Evolutionary conservation across 2,888 invertebrate species (phyloP), one percentile per base, ranked within the genome.

Genomic region (Netelia inedita): DNA sequence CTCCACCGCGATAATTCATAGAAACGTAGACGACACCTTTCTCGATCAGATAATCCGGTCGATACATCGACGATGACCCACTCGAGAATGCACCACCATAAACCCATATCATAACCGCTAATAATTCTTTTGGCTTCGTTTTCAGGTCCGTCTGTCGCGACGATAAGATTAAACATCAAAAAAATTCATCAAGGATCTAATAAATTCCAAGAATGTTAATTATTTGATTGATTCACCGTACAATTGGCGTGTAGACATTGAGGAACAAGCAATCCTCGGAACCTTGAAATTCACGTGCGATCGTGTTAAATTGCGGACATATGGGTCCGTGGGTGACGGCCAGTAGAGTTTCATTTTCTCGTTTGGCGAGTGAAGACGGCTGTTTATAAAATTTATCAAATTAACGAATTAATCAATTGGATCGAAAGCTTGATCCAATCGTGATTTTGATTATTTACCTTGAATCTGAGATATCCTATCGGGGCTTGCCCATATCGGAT

Each of bases 401-500:
- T 35, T 35, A 35, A 35, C 6, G 1, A 3, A 8, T 35, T 6
- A 35, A 35, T 35, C 6, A 6, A 35, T 35, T 6, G 8, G 14
- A 46, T 1, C 3, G 14, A 14, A 46, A 14, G 14, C 11, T 46
- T 0, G 1, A 10, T 14, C 3, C 0, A 11, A 9, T 46, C 11
- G 14, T 9, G 9, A 46, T 14, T 46, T 46, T 14, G 2, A 2
- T 14, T 46, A 23, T 23, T 80, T 87, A 90, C 91, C 87, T 88
- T 89, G 61, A 91, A 91, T 76, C 90, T 85, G 16, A 88, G 78
- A 11, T 85, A 16, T 19, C 85, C 87, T 2, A 88, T 0, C 9
- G 90, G 89, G 14, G 90, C 84, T 68, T 88, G 83, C 0, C 87
- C 91, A 65, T 88, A 91, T 6, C 88, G 90, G 41, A 91, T 91